Evolutionary conservation across 2,888 invertebrate genomes (phyloP).

Genomic region (Dryobotodes eremita): DNA sequence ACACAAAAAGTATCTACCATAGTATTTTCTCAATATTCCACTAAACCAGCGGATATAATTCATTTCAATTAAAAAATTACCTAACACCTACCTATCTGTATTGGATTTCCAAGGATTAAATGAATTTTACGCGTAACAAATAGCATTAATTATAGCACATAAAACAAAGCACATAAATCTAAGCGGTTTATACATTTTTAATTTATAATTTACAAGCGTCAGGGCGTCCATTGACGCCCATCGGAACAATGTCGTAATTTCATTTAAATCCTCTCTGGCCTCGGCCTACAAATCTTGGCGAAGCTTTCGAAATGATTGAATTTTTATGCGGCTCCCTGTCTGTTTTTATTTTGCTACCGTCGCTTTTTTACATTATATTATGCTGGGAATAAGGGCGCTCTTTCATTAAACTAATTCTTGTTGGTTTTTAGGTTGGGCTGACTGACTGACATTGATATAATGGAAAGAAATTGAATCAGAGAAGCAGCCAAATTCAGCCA

Average conservation of each 20-base stretch:
- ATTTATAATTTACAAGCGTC: constrained; percentile 59
- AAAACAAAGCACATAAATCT: constrained; percentile 53
- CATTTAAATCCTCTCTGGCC: constrained; percentile 70
- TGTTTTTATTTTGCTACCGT: constrained; percentile 61
- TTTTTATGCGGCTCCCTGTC: constrained; percentile 73
- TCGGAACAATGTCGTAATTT: constrained; percentile 78
- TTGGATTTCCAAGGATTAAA: constrained; percentile 33
- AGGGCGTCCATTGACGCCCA: constrained; percentile 57
- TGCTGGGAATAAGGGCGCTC: constrained; percentile 41
- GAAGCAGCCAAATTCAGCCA: not conserved
- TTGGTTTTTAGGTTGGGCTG: constrained; percentile 21
- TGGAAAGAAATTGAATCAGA: not conserved
- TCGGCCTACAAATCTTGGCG: constrained; percentile 74
- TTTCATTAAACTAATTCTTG: constrained; percentile 44
- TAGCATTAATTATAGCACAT: constrained; percentile 45
- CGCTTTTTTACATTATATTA: constrained; percentile 62
- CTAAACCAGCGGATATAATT: not conserved
- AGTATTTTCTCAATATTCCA: not conserved
- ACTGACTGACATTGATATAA: constrained; percentile 27
- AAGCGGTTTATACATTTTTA: constrained; percentile 54
- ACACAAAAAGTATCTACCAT: no score
- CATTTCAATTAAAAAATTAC: constrained; percentile 3
- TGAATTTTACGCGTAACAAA: constrained; percentile 40
- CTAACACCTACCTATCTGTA: constrained; percentile 13
- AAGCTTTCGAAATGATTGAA: constrained; percentile 80